These are phyloP conservation scores for Phyto melanocephala DNA, from an alignment of 2,888 invertebrate genomes.

Conservation along the genomic window DNA sequence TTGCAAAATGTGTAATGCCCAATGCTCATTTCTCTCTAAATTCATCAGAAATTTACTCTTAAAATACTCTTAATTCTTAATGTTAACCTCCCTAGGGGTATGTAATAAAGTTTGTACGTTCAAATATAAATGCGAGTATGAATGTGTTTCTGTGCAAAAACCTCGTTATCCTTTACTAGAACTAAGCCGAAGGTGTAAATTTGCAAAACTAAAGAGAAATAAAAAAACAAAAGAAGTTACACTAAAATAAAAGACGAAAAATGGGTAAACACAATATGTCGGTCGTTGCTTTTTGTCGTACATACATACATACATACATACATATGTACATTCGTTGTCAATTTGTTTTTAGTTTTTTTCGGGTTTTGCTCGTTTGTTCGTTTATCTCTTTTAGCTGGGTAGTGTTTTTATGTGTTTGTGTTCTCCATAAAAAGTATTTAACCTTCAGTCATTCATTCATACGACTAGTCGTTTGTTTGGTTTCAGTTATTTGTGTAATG, in stretches of 20 bases:
- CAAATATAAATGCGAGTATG: neutral
- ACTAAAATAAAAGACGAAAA: neutral
- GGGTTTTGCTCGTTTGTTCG: slow-evolving; percentile 2
- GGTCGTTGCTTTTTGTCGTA: slow-evolving; percentile 5
- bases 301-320: neutral
- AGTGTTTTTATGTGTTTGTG: neutral
- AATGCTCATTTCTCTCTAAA: slow-evolving; percentile 8
- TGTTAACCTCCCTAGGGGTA: neutral
- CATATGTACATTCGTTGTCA: neutral
- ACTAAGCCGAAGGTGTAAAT: slow-evolving; percentile 41
- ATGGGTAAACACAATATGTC: slow-evolving; percentile 26
- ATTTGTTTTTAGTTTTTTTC: slow-evolving; percentile 5
- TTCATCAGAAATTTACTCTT: neutral
- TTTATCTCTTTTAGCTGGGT: slow-evolving; percentile 1
- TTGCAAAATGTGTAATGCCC: neutral
- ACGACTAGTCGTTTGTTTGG: slow-evolving; percentile 7
- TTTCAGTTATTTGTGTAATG: slow-evolving; percentile 50
- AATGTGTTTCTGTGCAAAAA: neutral
- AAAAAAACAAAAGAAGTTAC: neutral
- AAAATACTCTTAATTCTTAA: neutral
- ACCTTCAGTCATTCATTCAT: slow-evolving; percentile 51
- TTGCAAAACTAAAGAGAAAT: neutral
- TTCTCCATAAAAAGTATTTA: slow-evolving; percentile 50
- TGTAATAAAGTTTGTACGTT: neutral
- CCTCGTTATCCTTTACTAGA: slow-evolving; percentile 9